Percentiles rank a stretch among this genome's conserved stretches.
phyloP scores from a whole-genome alignment of 2,888 invertebrate species.

The Automeris io region DNA sequence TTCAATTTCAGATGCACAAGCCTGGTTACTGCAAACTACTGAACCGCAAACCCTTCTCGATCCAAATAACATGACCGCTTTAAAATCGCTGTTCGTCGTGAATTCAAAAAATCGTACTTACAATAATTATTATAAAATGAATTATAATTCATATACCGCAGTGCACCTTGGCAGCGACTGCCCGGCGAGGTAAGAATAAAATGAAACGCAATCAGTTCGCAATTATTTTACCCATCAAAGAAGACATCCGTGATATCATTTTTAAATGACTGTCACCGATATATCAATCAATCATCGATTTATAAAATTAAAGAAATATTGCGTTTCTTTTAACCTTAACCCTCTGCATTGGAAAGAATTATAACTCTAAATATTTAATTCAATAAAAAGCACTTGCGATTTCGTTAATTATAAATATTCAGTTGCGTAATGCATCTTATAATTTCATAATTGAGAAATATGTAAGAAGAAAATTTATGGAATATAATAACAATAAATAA shows the following conservation, averaged over 20 bases:
- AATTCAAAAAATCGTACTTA: slow-evolving; percentile 43
- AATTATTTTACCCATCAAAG: no score
- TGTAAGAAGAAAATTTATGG: slow-evolving; percentile 70
- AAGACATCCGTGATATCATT: no score
- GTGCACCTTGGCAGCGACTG: slow-evolving; percentile 11
- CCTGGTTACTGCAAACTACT: slow-evolving; percentile 46
- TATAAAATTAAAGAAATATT: no score
- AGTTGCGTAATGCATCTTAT: slow-evolving; percentile 65
- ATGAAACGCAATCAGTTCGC: background rate
- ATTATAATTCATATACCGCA: slow-evolving; percentile 34
- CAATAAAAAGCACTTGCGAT: slow-evolving; percentile 66
- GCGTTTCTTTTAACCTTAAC: no score
- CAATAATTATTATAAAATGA: slow-evolving; percentile 44
- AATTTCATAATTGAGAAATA: slow-evolving; percentile 71
- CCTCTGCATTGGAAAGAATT: slow-evolving; percentile 21
- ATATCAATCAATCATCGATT: no score
- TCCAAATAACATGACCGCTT: slow-evolving; percentile 20
- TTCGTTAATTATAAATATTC: slow-evolving; percentile 50
- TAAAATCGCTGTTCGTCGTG: slow-evolving; percentile 14
- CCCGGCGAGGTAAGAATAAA: background rate
- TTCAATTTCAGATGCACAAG: slow-evolving; percentile 48
- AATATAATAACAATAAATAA: slow-evolving; percentile 76
- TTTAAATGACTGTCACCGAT: no score
- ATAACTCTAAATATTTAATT: slow-evolving; percentile 28
- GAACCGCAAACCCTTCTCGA: slow-evolving; percentile 33